These are phyloP conservation scores for Crotalus horridus DNA, from an alignment of 2,113 vertebrate species.

Conservation along the genomic window DNA sequence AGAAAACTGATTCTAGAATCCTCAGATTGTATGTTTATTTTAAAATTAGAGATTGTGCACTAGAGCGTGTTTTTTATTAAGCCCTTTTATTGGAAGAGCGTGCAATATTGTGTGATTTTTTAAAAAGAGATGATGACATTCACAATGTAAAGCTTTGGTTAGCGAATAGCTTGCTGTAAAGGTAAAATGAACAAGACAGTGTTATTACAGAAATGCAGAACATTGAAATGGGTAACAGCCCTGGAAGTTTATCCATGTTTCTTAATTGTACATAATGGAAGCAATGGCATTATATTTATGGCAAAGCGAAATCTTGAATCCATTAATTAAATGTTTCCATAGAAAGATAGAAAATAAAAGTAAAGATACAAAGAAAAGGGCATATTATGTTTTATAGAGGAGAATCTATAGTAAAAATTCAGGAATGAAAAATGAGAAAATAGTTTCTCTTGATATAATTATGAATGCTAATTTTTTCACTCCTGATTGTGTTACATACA, in stretches of 20 bases:
- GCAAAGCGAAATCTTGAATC: neutral
- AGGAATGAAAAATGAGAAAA: neutral
- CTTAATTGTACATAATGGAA: slow-evolving; percentile 14
- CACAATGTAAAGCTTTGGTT: neutral
- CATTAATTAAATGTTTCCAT: neutral
- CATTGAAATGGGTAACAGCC: slow-evolving; percentile 5
- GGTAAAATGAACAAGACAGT: slow-evolving; percentile 24
- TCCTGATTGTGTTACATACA: neutral
- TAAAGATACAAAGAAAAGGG: neutral
- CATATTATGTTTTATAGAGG: neutral
- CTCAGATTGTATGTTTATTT: slow-evolving; percentile 28
- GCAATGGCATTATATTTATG: neutral
- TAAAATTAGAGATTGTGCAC: slow-evolving; percentile 39
- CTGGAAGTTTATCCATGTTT: slow-evolving; percentile 1
- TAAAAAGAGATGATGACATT: slow-evolving; percentile 36
- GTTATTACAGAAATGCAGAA: slow-evolving; percentile 33
- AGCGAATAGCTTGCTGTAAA: slow-evolving; percentile 34
- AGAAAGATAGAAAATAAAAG: neutral
- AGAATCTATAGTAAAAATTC: neutral
- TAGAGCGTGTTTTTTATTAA: slow-evolving; percentile 27
- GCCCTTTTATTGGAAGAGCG: slow-evolving; percentile 36
- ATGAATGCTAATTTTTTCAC: neutral
- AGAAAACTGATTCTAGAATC: slow-evolving; percentile 36
- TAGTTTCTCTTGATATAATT: neutral
- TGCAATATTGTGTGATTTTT: neutral